Base-by-base conservation (phyloP, 2,113 vertebrate genomes). In the Dryoscopus gambensis region DNA sequence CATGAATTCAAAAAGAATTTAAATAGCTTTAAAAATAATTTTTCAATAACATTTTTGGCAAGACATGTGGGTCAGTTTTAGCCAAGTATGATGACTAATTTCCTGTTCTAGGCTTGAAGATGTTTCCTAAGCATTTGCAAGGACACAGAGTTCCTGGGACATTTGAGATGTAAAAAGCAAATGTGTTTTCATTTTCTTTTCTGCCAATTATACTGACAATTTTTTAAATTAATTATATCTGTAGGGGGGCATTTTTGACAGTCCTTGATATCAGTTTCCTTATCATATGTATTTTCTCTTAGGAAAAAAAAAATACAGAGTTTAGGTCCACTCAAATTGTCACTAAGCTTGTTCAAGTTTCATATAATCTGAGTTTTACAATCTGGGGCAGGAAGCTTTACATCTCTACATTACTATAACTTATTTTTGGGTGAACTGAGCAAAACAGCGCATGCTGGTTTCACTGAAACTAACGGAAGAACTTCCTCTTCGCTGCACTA, bases 71-170 rank as follows among this genome's bases (percentile, higher is more conserved):
- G 63, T 21, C 49, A 86, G 7, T 86, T 94, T 86, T 86, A 89
- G 44, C 78, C 69, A 93, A 95, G 74, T 57, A 13, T 11, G 10
- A 79, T 96, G 91, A 94, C 49, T 96, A 65, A 97, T 91, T 95
- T 95, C 91, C 91, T 69, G 24, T 28, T 82, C 33, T 76, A 69
- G 42, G 16, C 46, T 84, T 76, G 37, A 85, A 88, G 20, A 31
- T 64, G 6, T 87, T 94, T 92, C 56, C 46, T 79, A 49, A 75
- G 65, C 37, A 49, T 24, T 85, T 87, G n/a, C 49, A 84, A 91
- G 49, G 65, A 87, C 74, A 50, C 10, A 33, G 17, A 60, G 52
- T 73, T 73, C 89, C 70, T 79, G 21, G 21, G 60, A 49, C 46
- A 31, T 60, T 92, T 50, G 37, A 65, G 46, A 49, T 0, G 2